Base-by-base conservation (phyloP, 2,113 vertebrate species). In the Poeciliopsis occidentalis region DNA sequence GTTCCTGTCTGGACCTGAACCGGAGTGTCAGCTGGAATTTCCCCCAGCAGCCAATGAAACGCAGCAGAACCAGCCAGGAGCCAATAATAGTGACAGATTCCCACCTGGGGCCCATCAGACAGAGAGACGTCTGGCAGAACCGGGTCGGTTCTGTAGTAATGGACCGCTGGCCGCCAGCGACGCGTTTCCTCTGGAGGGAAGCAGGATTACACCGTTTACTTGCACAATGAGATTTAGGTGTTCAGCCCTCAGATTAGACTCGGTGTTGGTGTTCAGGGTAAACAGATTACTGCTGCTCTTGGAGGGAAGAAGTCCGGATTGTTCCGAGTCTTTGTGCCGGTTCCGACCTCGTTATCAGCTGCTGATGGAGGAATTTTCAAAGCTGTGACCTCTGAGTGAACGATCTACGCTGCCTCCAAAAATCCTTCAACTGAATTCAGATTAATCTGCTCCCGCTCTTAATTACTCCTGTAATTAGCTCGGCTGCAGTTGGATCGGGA, bases 51-150 rank as follows among this genome's bases (percentile, higher is more conserved):
- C 82, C 81, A 75, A 73, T 66, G 19, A 76, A 66, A 27, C 65
- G 54, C 1, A n/a, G 73, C 31, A 78, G 26, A 57, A 17, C 75
- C 73, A 44, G 78, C 69, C 64, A 32, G 24, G 12, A 22, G 76
- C 88, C 88, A 81, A 81, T 89, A 71, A 84, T 8, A 47, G 60
- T 2, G 4, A n/a, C 47, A 22, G 51, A 60, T 61, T 57, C 4
- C 77, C 47, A 26, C 19, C 3, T 7, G 79, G 73, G 15, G 41
- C 82, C 67, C 79, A 75, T 75, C 64, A 63, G 51, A 75, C 27
- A 73, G 67, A 74, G 2, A 22, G 62, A 61, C 64, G 27, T 63
- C 68, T 60, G 1, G 24, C 3, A 63, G 69, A 66, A 4, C 37
- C 34, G 34, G 34, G 34, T 0, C 34, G 34, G 34, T 37, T 2